Evolutionary conservation across 2,888 invertebrate species (phyloP), one percentile per base, ranked within the genome.

Genomic region (Drosophila barbarae): DNA sequence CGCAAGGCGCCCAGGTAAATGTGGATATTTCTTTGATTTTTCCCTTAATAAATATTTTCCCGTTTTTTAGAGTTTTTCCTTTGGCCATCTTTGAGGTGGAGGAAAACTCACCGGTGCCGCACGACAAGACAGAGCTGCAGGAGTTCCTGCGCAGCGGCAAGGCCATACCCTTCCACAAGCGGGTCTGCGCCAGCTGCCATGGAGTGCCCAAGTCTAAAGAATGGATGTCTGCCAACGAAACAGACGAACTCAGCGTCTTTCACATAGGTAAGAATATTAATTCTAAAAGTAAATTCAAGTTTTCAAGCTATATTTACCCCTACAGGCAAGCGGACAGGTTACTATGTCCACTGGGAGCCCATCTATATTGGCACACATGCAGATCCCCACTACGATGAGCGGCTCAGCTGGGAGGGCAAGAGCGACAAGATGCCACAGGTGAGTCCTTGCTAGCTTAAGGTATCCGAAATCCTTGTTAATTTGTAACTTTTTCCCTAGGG

Each of bases 341-440:
- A 93, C 79, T 95, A 92, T 87, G 91, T 94, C 32, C 95, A 95
- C 88, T 97, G 97, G 97, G 97, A 97, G 90, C 97, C 97, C 10
- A 96, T 97, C 77, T 97, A 95, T 86, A 96, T 98, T 66, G 97
- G 97, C 18, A 96, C 96, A 0, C 94, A 97, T 88, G 91, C 92
- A 21, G 97, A 96, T 84, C 96, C 97, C 0, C 91, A 95, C 73
- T 97, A 97, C 88, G 97, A 97, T 77, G 97, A 97, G 88, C 91
- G 97, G 85, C 92, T 97, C 68, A 96, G 95, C 87, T 97, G 97
- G 97, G 97, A 98, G 87, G 97, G 97, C 42, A 96, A 96, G 90
- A 95, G 95, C 89, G 97, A 98, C 90, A 97, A 97, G 91, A 97
- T 97, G 97, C 95, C 96, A 66, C 97, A 97, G 94, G 97, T 96